Base-by-base conservation (phyloP, 2,113 vertebrate species). In the Taurulus bubalis region DNA sequence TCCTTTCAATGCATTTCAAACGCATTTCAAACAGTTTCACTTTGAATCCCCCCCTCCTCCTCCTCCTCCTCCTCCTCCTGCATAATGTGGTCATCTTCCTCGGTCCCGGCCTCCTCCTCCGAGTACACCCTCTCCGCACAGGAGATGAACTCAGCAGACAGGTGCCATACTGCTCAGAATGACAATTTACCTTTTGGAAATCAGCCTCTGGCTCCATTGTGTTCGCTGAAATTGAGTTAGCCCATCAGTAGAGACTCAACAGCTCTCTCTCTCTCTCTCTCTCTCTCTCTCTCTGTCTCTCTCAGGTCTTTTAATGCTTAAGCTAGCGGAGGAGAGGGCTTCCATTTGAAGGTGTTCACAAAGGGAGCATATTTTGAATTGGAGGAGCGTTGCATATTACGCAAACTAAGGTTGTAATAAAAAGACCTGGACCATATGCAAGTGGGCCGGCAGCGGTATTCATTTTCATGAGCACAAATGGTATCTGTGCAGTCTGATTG, bases 161-260 rank as follows among this genome's bases (percentile, higher is more conserved):
- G 89, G 80, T 91, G 85, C 80, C 60, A 77, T 53, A 67, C 86
- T 64, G 72, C 85, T 87, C 81, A 85, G 84, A 92, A 92, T 92
- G 80, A 88, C 86, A 90, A 92, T 93, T 89, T 92, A 79, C 81
- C 88, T 91, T 91, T 93, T 90, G 82, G 85, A 94, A 91, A 92
- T 91, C 80, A 85, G 86, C 72, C 77, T 7, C 79, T 80, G 78
- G 68, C 85, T 85, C 79, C 79, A 86, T 92, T 92, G 89, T 93
- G 81, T 91, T 90, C 73, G 71, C 77, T 84, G 80, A 83, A 88
- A 93, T 90, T 87, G 87, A 87, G 82, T 93, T 86, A 89, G 88
- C 36, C 85, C 85, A 82, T 91, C 85, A 89, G 73, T 74, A 91
- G 77, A 89, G 72, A 72, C 85, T 88, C 76, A 82, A 75, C 87